These are phyloP conservation scores for Vultur gryphus DNA, from an alignment of 2,797 vertebrate species.

Conservation along the genomic window DNA sequence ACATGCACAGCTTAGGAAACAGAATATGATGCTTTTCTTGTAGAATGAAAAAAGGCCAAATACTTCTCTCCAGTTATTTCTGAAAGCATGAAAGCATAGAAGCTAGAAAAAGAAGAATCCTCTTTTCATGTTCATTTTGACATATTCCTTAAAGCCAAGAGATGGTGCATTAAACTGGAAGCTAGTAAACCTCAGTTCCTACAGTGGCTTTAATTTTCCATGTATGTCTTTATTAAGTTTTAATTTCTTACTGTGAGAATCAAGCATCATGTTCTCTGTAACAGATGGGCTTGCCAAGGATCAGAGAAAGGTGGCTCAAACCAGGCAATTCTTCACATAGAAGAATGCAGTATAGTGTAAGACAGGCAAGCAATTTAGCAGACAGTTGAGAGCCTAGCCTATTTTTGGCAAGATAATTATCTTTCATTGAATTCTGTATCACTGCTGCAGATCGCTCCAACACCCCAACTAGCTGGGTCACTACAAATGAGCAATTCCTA, in stretches of 20 bases:
- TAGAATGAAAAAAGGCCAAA: not conserved
- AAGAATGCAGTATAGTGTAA: not conserved
- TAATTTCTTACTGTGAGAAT: not conserved
- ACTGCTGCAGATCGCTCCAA: not conserved
- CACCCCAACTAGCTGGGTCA: not conserved
- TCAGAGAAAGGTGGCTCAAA: not conserved
- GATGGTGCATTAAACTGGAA: not conserved
- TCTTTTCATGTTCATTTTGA: not conserved
- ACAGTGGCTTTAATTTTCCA: not conserved
- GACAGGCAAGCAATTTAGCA: not conserved
- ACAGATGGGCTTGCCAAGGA: not conserved
- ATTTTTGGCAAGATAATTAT: not conserved
- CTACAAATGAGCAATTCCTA: not conserved
- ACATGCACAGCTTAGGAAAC: not conserved
- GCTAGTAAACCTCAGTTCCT: not conserved
- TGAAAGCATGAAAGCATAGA: not conserved
- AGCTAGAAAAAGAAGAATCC: not conserved
- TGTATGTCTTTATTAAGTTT: not conserved
- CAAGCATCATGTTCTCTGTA: not conserved
- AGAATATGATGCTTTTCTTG: not conserved
- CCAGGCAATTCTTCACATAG: not conserved
- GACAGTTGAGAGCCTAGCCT: not conserved
- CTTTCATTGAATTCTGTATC: not conserved
- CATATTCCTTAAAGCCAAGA: not conserved
- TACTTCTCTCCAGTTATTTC: not conserved